Evolutionary conservation across 2,113 vertebrate species (phyloP).

Genomic region (Coptodon bakossiorum): DNA sequence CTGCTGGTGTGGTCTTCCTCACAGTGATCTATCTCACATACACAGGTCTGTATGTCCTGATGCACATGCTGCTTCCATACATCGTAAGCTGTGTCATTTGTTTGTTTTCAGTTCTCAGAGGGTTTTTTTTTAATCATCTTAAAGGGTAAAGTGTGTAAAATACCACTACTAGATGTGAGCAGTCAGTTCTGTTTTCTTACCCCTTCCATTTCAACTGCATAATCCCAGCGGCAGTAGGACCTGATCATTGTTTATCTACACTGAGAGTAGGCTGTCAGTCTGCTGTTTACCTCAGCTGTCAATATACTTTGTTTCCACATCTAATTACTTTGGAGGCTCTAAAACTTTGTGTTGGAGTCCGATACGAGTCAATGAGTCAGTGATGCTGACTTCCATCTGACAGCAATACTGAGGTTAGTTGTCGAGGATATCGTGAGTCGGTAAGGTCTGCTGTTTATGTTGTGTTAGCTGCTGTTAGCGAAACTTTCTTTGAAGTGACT

Average conservation of each 20-base stretch:
- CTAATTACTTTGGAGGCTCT: neutral
- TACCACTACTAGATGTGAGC: neutral
- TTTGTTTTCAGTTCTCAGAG: neutral
- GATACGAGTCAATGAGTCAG: neutral
- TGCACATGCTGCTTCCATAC: neutral
- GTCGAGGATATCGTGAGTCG: neutral
- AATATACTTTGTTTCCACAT: neutral
- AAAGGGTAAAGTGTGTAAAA: neutral
- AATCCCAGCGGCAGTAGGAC: neutral
- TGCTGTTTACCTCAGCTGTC: neutral
- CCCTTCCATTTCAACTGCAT: neutral
- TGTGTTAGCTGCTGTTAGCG: neutral
- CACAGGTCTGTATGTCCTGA: conserved; percentile 76
- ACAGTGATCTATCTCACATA: conserved; percentile 96
- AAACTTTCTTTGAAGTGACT: neutral
- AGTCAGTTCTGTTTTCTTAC: neutral
- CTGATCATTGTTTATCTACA: neutral
- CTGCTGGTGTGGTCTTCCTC: conserved; percentile 87
- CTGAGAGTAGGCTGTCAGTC: neutral
- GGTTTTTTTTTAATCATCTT: neutral
- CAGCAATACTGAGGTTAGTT: neutral
- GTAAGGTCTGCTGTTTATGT: neutral
- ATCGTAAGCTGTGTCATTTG: neutral
- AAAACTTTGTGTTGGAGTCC: neutral
- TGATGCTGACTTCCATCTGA: neutral